phyloP scores from a whole-genome alignment of 2,113 vertebrate species.

The Grammomys surdaster region DNA sequence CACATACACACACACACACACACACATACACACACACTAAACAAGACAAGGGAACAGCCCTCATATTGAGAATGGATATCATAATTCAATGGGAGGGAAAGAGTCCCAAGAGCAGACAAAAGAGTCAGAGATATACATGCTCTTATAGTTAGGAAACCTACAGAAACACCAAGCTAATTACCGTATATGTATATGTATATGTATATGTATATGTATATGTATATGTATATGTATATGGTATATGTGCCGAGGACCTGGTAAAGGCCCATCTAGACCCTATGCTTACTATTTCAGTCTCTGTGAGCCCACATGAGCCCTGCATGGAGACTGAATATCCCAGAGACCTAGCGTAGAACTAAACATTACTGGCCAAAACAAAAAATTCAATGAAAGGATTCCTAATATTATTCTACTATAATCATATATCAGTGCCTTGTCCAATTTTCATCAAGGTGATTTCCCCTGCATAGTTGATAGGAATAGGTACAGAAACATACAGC shows the following conservation, averaged over 20 bases:
- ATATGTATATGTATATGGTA: too few relatives aligned
- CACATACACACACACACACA: too few relatives aligned
- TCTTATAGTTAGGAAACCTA: background rate
- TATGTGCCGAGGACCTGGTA: fast-evolving
- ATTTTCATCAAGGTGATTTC: background rate
- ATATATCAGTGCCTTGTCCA: background rate
- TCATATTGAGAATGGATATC: fast-evolving
- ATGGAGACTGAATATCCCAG: background rate
- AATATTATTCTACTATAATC: background rate
- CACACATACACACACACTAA: too few relatives aligned
- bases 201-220: too few relatives aligned
- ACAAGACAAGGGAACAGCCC: background rate
- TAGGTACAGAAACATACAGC: background rate
- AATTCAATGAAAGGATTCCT: background rate
- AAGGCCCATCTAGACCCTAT: background rate
- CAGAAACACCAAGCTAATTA: background rate
- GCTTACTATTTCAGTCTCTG: background rate
- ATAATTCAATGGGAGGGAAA: background rate
- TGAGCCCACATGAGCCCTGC: too few relatives aligned
- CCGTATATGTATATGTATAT: too few relatives aligned
- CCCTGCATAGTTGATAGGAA: too few relatives aligned
- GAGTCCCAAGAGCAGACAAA: background rate
- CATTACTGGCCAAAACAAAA: background rate
- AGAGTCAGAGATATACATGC: background rate
- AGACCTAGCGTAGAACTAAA: background rate